A percentile compares a stretch with the other conserved stretches of the same genome.
Evolutionary conservation across 2,113 vertebrate species (phyloP).

Genomic region (Alouatta palliata): DNA sequence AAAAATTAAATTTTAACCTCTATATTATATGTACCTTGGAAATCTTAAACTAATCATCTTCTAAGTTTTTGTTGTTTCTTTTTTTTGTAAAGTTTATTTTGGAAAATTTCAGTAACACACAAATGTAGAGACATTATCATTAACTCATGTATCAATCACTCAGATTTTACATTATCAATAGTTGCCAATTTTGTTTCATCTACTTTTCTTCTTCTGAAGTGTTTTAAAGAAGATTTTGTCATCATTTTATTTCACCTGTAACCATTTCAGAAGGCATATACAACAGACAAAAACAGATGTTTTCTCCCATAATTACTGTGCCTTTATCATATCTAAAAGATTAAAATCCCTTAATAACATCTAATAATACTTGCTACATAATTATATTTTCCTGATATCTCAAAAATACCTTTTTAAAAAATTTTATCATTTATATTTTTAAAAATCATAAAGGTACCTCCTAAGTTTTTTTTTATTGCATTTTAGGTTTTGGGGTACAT

Average conservation of each 20-base stretch:
- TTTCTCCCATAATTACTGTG: background rate
- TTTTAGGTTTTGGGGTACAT: too few species aligned
- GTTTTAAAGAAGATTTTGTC: conserved; percentile 21
- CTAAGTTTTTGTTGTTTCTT: background rate
- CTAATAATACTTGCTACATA: background rate
- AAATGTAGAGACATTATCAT: background rate
- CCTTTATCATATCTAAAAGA: background rate
- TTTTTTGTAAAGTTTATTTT: background rate
- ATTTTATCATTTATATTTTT: background rate
- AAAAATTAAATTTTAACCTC: background rate
- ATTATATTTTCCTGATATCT: background rate
- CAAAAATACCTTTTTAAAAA: background rate
- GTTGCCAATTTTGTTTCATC: background rate
- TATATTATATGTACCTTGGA: background rate
- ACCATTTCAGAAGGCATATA: background rate
- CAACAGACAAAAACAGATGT: background rate
- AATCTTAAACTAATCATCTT: background rate
- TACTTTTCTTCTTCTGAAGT: background rate
- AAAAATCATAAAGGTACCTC: background rate
- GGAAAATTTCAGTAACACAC: background rate
- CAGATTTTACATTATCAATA: background rate
- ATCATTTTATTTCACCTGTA: background rate
- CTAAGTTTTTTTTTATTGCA: too few species aligned
- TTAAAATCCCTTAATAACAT: background rate
- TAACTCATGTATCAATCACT: background rate